Evolutionary conservation across 2,888 invertebrate species (phyloP), one percentile per base, ranked within the genome.

Genomic region (Eristalinus sepulchralis): DNA sequence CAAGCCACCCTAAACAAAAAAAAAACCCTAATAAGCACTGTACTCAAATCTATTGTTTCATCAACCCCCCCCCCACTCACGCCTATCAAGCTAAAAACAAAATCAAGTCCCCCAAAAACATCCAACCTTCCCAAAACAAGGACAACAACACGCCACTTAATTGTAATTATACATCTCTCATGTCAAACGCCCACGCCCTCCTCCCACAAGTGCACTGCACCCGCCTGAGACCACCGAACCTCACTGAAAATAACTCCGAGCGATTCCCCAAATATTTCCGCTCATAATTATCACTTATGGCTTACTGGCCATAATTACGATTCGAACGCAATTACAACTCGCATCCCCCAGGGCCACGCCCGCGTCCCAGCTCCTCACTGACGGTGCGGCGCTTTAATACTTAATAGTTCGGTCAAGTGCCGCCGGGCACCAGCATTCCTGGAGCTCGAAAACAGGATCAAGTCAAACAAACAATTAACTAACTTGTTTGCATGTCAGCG

Each of bases 401-500:
- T 57, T 57, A 57, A 57, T 24, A 5, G 3, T 24, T 2, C 24
- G 11, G 57, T 24, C 11, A 11, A 3, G 11, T 9, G 57, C 57
- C 17, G 47, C n/a, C n/a, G 24, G 36, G 17, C 39, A 8, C 13
- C 20, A 8, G 1, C 11, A 13, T 39, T 39, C 33, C 33, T 0
- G 11, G 0, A 20, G 31, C 22, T 2, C 17, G 0, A n/a, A 17
- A 31, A 34, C 55, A 64, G 57, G 39, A 60, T 27, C 60, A 39
- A 36, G 22, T 6, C 20, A 10, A 22, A 2, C 55, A 8, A 57
- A 31, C 33, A 63, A 53, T 22, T 57, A 64, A 24, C 34, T 33
- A 64, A 64, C 36, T 57, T 53, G 70, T 81, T 81, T 63, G 34
- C 27, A 70, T 81, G 70, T 36, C 47, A 76, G 47, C 47, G 70